Conservation (phyloP, 2,113 vertebrate species). For the Hymenochirus boettgeri region DNA sequence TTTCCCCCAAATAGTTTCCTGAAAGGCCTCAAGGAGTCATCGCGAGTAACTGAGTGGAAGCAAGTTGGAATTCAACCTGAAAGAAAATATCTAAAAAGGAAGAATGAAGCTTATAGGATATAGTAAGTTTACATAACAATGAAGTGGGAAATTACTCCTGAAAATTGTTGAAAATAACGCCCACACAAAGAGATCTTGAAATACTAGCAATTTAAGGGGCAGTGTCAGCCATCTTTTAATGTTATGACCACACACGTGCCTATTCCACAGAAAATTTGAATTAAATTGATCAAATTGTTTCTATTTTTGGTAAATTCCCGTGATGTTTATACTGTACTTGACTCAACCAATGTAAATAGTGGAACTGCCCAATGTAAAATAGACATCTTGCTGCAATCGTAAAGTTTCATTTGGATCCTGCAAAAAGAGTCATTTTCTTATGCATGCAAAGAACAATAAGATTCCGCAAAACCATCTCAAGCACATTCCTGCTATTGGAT, state of each 20-base stretch:
- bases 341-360: no score
- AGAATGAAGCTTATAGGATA: background rate
- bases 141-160: background rate
- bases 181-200: constrained; percentile 7
- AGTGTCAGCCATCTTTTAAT: constrained; percentile 9
- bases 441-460: no score
- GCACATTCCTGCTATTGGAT: no score
- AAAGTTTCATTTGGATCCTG: no score
- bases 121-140: constrained; percentile 10
- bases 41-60: background rate
- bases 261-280: background rate
- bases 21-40: no score
- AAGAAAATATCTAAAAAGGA: constrained; percentile 6
- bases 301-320: no score
- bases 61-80: constrained; percentile 2
- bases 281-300: no score
- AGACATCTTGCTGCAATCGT: no score
- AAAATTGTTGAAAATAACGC: background rate
- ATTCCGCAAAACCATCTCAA: no score
- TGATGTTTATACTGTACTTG: no score
- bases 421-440: no score
- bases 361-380: no score
- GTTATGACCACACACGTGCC: background rate
- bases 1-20: background rate
- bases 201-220: background rate